phyloP scores from a whole-genome alignment of 2,888 invertebrate genomes.

The Hoplodrina ambigua region DNA sequence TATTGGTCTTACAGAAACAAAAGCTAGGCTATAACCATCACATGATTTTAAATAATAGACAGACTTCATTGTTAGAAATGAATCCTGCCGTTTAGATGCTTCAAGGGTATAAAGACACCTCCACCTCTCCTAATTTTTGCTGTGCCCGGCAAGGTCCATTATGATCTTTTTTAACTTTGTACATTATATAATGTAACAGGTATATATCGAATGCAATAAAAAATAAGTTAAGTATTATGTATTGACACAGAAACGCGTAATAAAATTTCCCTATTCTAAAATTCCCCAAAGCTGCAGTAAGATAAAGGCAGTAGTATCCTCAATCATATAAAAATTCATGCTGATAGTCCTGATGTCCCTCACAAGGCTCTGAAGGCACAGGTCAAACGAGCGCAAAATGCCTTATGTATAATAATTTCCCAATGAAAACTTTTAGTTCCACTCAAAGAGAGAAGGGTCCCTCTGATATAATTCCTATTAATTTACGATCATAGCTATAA shows the following conservation, averaged over 20 bases:
- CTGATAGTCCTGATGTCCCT: conserved; percentile 1
- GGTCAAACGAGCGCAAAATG: conserved; percentile 32
- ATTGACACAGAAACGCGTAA: too few species aligned
- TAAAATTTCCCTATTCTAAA: too few species aligned
- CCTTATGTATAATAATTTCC: conserved; percentile 52
- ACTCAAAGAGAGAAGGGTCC: conserved; percentile 40
- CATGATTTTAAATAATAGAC: too few species aligned
- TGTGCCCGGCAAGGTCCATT: too few species aligned
- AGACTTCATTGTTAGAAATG: neutral
- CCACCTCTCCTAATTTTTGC: too few species aligned
- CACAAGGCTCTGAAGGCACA: too few species aligned
- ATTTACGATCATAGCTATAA: conserved; percentile 56
- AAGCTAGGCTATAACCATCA: too few species aligned
- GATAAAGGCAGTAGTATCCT: neutral
- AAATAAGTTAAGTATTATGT: too few species aligned
- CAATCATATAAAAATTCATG: conserved; percentile 8
- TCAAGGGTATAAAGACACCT: neutral
- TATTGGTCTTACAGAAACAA: too few species aligned
- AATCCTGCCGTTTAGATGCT: neutral
- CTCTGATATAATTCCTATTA: conserved; percentile 48
- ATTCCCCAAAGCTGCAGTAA: neutral
- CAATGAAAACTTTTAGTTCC: conserved; percentile 47
- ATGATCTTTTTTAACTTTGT: too few species aligned
- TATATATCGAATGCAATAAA: too few species aligned
- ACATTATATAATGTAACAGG: too few species aligned